phyloP scores from a whole-genome alignment of 2,888 invertebrate species.

The Himalopsyche kuldschensis region DNA sequence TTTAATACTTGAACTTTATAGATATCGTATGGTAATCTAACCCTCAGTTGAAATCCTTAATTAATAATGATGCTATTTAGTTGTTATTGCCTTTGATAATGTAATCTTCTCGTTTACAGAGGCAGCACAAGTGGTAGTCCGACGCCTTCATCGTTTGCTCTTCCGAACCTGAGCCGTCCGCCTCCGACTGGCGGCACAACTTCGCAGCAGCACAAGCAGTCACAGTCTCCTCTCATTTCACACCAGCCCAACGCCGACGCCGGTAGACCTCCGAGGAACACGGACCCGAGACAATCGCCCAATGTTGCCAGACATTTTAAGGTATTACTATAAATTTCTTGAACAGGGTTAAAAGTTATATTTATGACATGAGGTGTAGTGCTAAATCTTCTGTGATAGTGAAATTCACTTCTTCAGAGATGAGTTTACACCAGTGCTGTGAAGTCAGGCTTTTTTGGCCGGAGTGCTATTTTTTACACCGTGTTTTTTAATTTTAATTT shows the following conservation, averaged over 20 bases:
- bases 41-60: too few species aligned
- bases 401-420: too few species aligned
- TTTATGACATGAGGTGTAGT: too few species aligned
- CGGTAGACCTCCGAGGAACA: background rate
- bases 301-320: background rate
- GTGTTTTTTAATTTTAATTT: too few species aligned
- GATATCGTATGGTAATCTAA: too few species aligned
- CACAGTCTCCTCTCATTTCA: background rate
- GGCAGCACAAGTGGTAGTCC: constrained; percentile 5
- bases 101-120: background rate
- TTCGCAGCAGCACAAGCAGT: background rate
- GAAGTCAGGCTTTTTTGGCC: too few species aligned
- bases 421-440: too few species aligned
- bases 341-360: too few species aligned
- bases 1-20: too few species aligned
- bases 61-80: background rate
- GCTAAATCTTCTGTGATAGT: too few species aligned
- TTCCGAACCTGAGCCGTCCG: constrained; percentile 10
- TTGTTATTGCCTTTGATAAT: background rate
- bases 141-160: background rate
- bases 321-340: background rate
- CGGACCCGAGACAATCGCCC: background rate
- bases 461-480: too few species aligned
- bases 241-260: background rate
- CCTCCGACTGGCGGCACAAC: background rate